phyloP scores from a whole-genome alignment of 2,888 invertebrate genomes.

The Pilophorus perplexus region DNA sequence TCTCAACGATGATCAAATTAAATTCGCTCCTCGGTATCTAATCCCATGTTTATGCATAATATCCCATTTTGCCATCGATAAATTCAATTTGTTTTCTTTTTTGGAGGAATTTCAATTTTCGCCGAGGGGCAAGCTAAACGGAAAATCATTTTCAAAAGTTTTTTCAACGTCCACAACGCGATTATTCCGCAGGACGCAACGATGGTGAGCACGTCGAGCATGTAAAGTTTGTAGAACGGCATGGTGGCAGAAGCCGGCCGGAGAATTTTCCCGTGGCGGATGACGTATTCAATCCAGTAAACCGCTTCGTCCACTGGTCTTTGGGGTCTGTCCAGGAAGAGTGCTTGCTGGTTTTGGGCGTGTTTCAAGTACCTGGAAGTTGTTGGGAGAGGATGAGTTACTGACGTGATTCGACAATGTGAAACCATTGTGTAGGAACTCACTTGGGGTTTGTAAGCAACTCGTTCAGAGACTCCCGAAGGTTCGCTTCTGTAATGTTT shows the following conservation, averaged over 20 bases:
- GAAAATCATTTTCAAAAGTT: too few species aligned
- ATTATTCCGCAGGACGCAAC: too few species aligned
- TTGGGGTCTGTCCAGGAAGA: slow-evolving; percentile 21
- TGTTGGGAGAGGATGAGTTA: neutral
- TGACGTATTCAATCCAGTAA: slow-evolving; percentile 45
- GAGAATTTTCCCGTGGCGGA: slow-evolving; percentile 37
- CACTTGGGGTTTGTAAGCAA: slow-evolving; percentile 18
- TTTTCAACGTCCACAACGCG: neutral
- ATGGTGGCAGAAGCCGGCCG: slow-evolving; percentile 38
- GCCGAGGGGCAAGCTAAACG: too few species aligned
- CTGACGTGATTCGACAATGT: neutral
- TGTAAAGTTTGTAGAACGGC: slow-evolving; percentile 38
- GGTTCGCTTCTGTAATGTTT: neutral
- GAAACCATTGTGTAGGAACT: neutral
- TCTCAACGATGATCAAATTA: too few species aligned
- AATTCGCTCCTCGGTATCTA: too few species aligned
- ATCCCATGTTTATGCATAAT: too few species aligned
- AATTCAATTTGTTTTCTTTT: too few species aligned
- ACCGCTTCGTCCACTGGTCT: slow-evolving; percentile 42
- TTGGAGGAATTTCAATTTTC: too few species aligned
- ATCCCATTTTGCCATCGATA: too few species aligned
- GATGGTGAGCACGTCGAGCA: slow-evolving; percentile 33
- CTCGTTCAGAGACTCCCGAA: slow-evolving; percentile 5
- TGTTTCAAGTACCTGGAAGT: slow-evolving; percentile 4
- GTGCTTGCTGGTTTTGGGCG: neutral